Evolutionary conservation across 1,140 invertebrate species (phyloP).

Genomic region (Drosophila guanche): DNA sequence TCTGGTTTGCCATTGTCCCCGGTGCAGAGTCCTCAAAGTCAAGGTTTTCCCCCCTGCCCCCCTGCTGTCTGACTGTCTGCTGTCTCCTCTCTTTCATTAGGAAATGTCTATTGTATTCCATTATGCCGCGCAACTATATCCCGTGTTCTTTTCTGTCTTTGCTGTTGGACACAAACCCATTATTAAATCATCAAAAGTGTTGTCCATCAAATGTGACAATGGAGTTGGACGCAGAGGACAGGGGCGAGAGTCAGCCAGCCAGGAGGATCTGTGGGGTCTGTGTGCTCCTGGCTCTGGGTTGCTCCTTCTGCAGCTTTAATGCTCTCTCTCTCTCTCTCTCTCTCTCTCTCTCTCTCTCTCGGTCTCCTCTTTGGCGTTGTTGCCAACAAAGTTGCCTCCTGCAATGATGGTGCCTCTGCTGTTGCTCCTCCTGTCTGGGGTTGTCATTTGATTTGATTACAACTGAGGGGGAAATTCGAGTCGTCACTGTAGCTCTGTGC

Average conservation of each 20-base stretch:
- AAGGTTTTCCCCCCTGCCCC: background rate
- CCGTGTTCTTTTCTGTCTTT: background rate
- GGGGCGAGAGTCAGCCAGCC: too few species aligned
- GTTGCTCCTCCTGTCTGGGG: conserved; percentile 48
- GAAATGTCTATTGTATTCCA: conserved; percentile 5
- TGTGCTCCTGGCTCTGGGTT: conserved; percentile 13
- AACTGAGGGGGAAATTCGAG: conserved; percentile 53
- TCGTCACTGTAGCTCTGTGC: conserved; percentile 19
- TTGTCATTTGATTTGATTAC: conserved; percentile 78
- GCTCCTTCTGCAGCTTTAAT: conserved; percentile 5
- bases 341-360: too few species aligned
- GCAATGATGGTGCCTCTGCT: conserved; percentile 36
- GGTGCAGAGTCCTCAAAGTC: conserved; percentile 3
- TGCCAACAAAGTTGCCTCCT: conserved; percentile 41
- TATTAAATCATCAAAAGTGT: conserved; percentile 79
- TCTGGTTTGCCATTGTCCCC: conserved; percentile 10
- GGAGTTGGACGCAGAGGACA: background rate
- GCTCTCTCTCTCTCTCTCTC: conserved; percentile 9
- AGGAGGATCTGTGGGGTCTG: background rate
- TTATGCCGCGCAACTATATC: too few species aligned
- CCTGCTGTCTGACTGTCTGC: too few species aligned
- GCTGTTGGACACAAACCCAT: conserved; percentile 24
- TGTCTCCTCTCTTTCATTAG: conserved; percentile 28
- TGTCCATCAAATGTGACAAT: conserved; percentile 77
- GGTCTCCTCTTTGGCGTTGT: background rate